Percentiles rank a stretch among this genome's conserved stretches.
Conservation (phyloP, 1,140 invertebrate species). For the Bombus pyrosoma region DNA sequence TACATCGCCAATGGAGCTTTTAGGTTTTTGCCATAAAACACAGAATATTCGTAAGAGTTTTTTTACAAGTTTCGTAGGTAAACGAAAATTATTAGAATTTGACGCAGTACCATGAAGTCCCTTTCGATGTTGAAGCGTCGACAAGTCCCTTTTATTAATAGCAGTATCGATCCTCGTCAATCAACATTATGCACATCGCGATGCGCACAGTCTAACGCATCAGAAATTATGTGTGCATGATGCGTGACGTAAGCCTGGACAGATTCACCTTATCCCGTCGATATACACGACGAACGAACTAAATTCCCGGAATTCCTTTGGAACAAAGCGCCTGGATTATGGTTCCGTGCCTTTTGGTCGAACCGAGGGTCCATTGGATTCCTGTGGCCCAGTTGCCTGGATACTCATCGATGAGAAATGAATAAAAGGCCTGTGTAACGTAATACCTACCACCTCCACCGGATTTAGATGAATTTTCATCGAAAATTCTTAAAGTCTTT, state of each 20-base stretch:
- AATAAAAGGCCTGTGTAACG: background rate
- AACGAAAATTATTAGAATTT: too few species aligned
- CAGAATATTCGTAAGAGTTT: too few species aligned
- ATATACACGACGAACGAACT: too few species aligned
- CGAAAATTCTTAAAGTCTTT: too few species aligned
- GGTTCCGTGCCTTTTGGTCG: background rate
- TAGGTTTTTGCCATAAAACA: too few species aligned
- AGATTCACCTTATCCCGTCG: conserved; percentile 16
- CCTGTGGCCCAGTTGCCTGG: background rate
- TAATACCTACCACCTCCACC: too few species aligned
- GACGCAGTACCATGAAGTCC: too few species aligned
- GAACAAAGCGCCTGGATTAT: background rate
- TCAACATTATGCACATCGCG: background rate
- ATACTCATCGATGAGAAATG: background rate
- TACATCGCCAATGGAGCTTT: too few species aligned
- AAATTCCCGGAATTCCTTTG: conserved; percentile 16
- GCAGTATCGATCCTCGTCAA: conserved; percentile 12
- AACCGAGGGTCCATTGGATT: background rate
- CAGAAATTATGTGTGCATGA: background rate
- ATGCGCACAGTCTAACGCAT: background rate
- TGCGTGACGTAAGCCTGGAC: conserved; percentile 15
- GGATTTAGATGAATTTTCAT: too few species aligned
- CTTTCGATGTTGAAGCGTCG: background rate
- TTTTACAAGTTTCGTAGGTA: too few species aligned
- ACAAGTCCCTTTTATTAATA: conserved; percentile 19